A percentile compares a stretch with the other conserved stretches of the same genome.
phyloP scores from a whole-genome alignment of 2,888 invertebrate species.

The Lochmaea crataegi region DNA sequence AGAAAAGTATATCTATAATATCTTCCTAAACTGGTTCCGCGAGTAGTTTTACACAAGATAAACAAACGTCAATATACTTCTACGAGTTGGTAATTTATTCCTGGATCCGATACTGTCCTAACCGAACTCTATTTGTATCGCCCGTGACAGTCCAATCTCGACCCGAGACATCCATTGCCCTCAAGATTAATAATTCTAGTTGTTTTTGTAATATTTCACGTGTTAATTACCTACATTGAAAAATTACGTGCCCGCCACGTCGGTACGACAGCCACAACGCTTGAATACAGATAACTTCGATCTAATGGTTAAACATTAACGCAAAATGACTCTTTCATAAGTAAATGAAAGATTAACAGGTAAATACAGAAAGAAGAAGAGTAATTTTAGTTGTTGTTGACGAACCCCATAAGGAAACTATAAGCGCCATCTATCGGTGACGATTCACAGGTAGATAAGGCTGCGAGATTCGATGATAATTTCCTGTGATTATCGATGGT shows the following conservation, averaged over 20 bases:
- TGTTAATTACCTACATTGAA: constrained; percentile 62
- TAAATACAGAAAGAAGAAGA: no score
- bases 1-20: no score
- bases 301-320: constrained; percentile 6
- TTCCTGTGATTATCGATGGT: constrained; percentile 64
- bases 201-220: constrained; percentile 65
- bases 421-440: constrained; percentile 51
- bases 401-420: no score
- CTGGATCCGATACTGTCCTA: constrained; percentile 10
- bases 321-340: background rate
- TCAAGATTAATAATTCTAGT: constrained; percentile 64
- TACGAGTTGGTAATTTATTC: background rate
- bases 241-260: constrained; percentile 47
- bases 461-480: constrained; percentile 65
- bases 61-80: no score
- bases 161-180: constrained; percentile 53
- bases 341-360: background rate
- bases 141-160: constrained; percentile 64
- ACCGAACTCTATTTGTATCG: constrained; percentile 61
- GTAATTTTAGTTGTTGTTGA: no score
- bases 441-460: constrained; percentile 59
- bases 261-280: constrained; percentile 4
- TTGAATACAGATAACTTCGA: constrained; percentile 14
- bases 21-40: no score
- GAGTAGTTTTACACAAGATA: no score